A percentile compares a stretch with the other conserved stretches of the same genome.
phyloP scores from a whole-genome alignment of 2,888 invertebrate genomes.

The Liodrosophila aerea region DNA sequence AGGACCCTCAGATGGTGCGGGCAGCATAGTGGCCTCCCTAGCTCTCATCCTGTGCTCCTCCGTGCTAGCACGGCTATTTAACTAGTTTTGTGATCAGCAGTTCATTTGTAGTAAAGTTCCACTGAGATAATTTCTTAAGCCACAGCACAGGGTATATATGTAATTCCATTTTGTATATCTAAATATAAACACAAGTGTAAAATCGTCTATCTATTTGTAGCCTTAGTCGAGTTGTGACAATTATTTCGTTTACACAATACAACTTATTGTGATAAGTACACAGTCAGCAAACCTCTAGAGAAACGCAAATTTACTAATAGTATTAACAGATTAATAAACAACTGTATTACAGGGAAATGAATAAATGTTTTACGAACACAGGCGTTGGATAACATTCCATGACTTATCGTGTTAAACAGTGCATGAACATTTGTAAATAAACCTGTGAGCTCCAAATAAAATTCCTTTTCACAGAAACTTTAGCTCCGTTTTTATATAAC shows the following conservation, averaged over 20 bases:
- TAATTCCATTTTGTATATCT: constrained; percentile 2
- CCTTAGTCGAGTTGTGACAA: constrained; percentile 1
- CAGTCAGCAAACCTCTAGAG: too few species aligned
- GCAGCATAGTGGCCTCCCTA: constrained; percentile 41
- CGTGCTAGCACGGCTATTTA: constrained; percentile 34
- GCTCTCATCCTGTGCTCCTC: constrained; percentile 41
- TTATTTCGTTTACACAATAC: constrained; percentile 7
- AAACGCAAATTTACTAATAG: too few species aligned
- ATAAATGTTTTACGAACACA: too few species aligned
- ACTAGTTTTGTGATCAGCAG: constrained; percentile 13
- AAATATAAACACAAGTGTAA: constrained; percentile 6
- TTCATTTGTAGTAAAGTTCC: too few species aligned
- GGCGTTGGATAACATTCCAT: constrained; percentile 1
- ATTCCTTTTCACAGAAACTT: too few species aligned
- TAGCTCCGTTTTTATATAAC: too few species aligned
- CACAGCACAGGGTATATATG: too few species aligned
- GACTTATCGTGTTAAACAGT: background rate
- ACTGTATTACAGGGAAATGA: background rate
- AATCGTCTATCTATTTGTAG: constrained; percentile 18
- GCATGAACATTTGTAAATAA: constrained; percentile 11
- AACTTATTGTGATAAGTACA: constrained; percentile 6
- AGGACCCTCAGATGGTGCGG: constrained; percentile 22
- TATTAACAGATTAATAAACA: constrained; percentile 3
- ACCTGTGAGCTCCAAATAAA: too few species aligned
- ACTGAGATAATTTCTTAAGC: too few species aligned